Percentiles rank a stretch among this genome's conserved stretches.
Conservation (phyloP, 30 jellyfish, hydroid and myxozoan genomes). For the Cassiopea andromeda region DNA sequence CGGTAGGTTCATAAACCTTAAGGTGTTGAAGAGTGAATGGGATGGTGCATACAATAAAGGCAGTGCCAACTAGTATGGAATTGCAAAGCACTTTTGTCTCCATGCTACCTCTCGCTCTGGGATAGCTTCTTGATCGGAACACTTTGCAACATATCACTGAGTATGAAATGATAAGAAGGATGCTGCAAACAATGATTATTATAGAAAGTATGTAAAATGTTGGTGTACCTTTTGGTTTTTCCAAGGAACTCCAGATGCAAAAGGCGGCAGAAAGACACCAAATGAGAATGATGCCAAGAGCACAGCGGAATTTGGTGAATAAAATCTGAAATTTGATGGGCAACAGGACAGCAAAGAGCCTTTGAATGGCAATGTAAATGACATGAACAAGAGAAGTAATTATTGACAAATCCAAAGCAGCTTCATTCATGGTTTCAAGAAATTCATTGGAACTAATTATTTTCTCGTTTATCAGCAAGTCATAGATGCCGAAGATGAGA, state of each 20-base stretch:
- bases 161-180: constrained; percentile 15
- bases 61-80: constrained; percentile 35
- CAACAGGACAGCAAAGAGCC: constrained; percentile 36
- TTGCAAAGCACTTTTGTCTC: constrained; percentile 10
- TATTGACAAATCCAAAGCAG: constrained; percentile 37
- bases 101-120: not conserved
- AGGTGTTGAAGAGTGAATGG: constrained; percentile 22
- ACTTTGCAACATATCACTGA: constrained; percentile 5
- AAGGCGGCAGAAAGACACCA: constrained; percentile 15
- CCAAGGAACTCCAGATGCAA: constrained; percentile 39
- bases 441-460: not conserved
- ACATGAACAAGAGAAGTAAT: constrained; percentile 44
- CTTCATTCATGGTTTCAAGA: constrained; percentile 17
- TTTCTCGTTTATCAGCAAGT: not conserved
- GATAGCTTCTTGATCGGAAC: not conserved
- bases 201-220: constrained; percentile 17
- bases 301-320: constrained; percentile 43
- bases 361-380: constrained; percentile 36
- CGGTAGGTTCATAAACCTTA: constrained; percentile 3
- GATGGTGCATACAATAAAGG: constrained; percentile 23
- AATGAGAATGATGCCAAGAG: constrained; percentile 13
- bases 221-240: constrained; percentile 4
- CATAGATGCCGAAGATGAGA: constrained; percentile 25
- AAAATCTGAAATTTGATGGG: constrained; percentile 28
- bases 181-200: not conserved